phyloP scores from a whole-genome alignment of 2,888 invertebrate species.

The Zootermopsis nevadensis region DNA sequence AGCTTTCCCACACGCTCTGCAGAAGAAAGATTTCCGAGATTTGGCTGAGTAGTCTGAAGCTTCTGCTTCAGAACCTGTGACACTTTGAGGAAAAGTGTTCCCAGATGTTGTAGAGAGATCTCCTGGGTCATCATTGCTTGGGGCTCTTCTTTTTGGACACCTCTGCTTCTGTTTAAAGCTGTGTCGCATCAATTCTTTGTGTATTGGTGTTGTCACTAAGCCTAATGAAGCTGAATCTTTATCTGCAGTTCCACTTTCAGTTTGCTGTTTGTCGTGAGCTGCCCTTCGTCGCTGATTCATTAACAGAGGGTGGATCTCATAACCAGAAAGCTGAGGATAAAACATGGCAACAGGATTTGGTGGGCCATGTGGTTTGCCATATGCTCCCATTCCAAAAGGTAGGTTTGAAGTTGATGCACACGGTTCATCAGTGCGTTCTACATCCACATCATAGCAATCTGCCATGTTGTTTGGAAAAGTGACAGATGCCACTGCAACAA shows the following conservation, averaged over 20 bases:
- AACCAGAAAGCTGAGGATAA: constrained; percentile 55
- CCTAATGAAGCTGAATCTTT: constrained; percentile 38
- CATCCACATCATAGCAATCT: constrained; percentile 52
- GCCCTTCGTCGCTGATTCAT: constrained; percentile 51
- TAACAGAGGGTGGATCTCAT: constrained; percentile 55
- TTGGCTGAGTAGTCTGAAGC: constrained; percentile 51
- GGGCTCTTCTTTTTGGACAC: constrained; percentile 35
- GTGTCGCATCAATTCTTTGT: constrained; percentile 35
- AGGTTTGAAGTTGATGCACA: constrained; percentile 53
- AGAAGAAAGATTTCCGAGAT: constrained; percentile 55
- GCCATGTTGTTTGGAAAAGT: constrained; percentile 52
- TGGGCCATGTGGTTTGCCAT: constrained; percentile 51
- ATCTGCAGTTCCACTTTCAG: constrained; percentile 24
- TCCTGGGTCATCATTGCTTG: constrained; percentile 23
- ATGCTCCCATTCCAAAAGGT: constrained; percentile 53
- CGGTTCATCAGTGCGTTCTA: constrained; percentile 52
- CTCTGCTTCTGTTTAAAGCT: constrained; percentile 45
- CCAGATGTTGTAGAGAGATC: constrained; percentile 32
- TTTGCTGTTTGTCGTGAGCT: constrained; percentile 44
- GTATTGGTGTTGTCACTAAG: constrained; percentile 42
- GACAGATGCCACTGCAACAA: constrained; percentile 49
- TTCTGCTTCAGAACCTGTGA: constrained; percentile 27
- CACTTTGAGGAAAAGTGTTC: constrained; percentile 38
- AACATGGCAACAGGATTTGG: constrained; percentile 55
- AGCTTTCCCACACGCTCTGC: constrained; percentile 56